Evolutionary conservation across 2,113 vertebrate species (phyloP).

Genomic region (Electrona antarctica): DNA sequence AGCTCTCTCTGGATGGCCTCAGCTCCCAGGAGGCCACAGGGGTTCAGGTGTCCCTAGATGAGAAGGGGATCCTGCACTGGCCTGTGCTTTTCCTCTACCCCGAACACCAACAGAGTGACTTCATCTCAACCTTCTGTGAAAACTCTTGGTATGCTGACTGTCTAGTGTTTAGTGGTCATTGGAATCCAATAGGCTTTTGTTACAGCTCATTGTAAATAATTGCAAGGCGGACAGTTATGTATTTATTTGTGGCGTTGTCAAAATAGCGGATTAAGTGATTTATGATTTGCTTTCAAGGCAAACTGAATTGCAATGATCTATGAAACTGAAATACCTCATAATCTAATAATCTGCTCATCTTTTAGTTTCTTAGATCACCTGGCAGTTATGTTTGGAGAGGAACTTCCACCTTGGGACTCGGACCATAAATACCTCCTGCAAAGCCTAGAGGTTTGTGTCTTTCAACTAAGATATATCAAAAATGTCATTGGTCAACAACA

Average conservation of each 20-base stretch:
- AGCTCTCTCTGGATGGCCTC: constrained; percentile 79
- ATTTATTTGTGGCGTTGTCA: no score
- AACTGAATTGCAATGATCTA: no score
- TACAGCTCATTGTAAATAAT: no score
- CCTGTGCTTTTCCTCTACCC: constrained; percentile 95
- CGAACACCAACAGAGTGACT: constrained; percentile 91
- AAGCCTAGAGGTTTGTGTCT: constrained; percentile 85
- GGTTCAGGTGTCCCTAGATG: constrained; percentile 83
- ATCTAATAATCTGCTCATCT: background rate
- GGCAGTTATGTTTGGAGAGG: constrained; percentile 90
- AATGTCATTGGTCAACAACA: no score
- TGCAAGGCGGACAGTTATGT: no score
- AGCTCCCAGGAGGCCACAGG: constrained; percentile 77
- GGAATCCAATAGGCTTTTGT: no score
- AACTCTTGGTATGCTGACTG: constrained; percentile 79
- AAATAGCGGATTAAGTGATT: no score
- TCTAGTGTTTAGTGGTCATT: background rate
- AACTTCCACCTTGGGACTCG: constrained; percentile 89
- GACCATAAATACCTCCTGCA: constrained; percentile 87
- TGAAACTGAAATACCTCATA: no score
- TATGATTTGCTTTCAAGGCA: no score
- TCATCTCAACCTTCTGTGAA: constrained; percentile 91
- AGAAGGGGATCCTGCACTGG: constrained; percentile 87
- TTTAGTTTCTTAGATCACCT: constrained; percentile 91
- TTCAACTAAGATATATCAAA: background rate